Base-by-base conservation (phyloP, 2,888 invertebrate species). In the Hydrotaea cyrtoneurina region DNA sequence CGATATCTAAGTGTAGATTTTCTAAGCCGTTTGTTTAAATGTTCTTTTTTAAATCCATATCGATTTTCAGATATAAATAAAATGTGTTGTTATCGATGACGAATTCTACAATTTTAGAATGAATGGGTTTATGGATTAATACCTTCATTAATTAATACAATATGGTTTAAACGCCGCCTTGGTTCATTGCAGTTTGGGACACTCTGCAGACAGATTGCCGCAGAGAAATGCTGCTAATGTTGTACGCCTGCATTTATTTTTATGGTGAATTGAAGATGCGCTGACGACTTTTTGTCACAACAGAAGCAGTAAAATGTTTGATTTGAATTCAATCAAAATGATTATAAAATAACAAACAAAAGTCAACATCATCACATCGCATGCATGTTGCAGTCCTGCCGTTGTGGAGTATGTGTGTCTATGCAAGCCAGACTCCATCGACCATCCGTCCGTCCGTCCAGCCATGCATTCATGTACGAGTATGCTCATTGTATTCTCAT, bases 311-410 rank as follows among this genome's bases (percentile, higher is more conserved):
- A 77, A 86, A 87, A 88, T 87, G 88, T 89, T 89, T 90, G 90
- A 90, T 90, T 91, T 91, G 91, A 90, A 90, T 90, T 90, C 90
- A 91, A 90, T 90, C 90, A 91, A 91, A 89, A 88, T 87, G 88
- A 90, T 88, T 81, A 81, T 62, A 85, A 78, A 79, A 81, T 81
- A 79, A 81, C 78, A 78, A 81, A 77, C 64, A 64, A 79, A 85
- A 62, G 46, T 46, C 21, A 23, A 23, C 19, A 23, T 62, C 19
- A 11, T 62, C 31, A 7, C 62, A 62, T 31, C n/a, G 36, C 26
- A 62, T 62, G 36, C 62, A 31, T 31, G 62, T 26, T 21, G 23
- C 31, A 31, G 31, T 31, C 31, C 23, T 7, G 31, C 7, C 13
- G 23, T 26, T 15, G 26, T 26, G 23, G 11, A 26, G 13, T 26